Conservation (phyloP, 2,888 invertebrate genomes). For the Tipula vernalis region DNA sequence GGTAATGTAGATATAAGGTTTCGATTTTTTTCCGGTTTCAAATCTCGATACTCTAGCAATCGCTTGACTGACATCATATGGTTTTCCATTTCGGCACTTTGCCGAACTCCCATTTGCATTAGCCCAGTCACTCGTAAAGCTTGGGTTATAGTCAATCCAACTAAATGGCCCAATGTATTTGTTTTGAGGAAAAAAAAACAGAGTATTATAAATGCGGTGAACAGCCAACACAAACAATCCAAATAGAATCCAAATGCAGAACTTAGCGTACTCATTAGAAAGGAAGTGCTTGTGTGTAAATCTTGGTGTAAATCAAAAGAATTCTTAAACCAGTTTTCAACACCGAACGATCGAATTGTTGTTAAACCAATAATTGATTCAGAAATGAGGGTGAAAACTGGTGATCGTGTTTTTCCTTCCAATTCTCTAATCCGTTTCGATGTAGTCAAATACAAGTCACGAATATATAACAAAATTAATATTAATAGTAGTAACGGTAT, state of each 20-base stretch:
- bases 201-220: constrained; percentile 50
- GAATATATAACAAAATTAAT: constrained; percentile 46
- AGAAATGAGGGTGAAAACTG: constrained; percentile 84
- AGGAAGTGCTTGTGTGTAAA: constrained; percentile 30
- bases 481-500: constrained; percentile 52
- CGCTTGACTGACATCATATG: constrained; percentile 58
- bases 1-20: constrained; percentile 27
- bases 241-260: constrained; percentile 61
- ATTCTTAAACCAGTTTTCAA: constrained; percentile 52
- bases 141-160: constrained; percentile 41
- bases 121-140: constrained; percentile 37
- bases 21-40: constrained; percentile 34
- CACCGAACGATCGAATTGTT: constrained; percentile 69
- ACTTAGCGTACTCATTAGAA: constrained; percentile 25
- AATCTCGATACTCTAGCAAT: constrained; percentile 52
- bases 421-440: constrained; percentile 62
- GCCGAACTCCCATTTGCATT: constrained; percentile 58
- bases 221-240: constrained; percentile 55
- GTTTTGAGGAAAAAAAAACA: constrained; percentile 45
- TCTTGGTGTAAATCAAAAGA: constrained; percentile 65
- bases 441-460: constrained; percentile 56
- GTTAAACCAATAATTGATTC: constrained; percentile 74
- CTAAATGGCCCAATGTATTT: constrained; percentile 39
- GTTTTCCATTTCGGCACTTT: constrained; percentile 55
- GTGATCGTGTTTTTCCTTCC: constrained; percentile 67